Conservation (phyloP, 2,888 invertebrate species). For the Creontiades dilutus region DNA sequence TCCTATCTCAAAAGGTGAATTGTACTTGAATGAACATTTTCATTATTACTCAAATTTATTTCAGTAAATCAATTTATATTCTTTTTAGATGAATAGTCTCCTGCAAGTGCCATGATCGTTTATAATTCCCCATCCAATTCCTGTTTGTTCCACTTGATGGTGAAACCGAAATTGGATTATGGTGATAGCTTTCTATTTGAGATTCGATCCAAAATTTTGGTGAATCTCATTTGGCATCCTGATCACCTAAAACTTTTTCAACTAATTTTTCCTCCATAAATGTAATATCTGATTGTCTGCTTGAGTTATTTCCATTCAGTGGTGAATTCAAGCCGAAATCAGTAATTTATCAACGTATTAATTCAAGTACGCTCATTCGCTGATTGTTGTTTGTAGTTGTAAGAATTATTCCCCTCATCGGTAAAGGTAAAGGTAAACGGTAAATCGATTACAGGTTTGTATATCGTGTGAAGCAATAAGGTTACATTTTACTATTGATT, state of each 20-base stretch:
- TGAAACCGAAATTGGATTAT: neutral
- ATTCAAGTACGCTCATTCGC: neutral
- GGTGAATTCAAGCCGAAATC: slow-evolving; percentile 17
- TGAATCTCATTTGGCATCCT: neutral
- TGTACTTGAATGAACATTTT: neutral
- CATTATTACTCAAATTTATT: neutral
- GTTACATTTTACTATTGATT: neutral
- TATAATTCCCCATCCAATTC: neutral
- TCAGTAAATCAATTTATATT: neutral
- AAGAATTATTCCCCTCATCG: neutral
- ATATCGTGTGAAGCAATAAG: neutral
- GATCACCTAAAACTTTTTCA: neutral
- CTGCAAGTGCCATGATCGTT: neutral
- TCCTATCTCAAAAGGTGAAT: neutral
- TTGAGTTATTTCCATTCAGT: slow-evolving; percentile 43
- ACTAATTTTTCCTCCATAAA: neutral
- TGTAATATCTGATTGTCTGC: neutral
- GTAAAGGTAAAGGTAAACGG: slow-evolving; percentile 41
- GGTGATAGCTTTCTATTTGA: neutral
- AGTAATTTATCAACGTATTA: neutral
- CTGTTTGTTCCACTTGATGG: slow-evolving; percentile 10
- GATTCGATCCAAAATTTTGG: neutral
- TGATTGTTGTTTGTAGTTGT: neutral
- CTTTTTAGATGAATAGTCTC: neutral
- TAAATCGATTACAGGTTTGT: slow-evolving; percentile 38